A percentile compares a stretch with the other conserved stretches of the same genome.
Evolutionary conservation across 2,113 vertebrate species (phyloP).

Genomic region (Pterocles gutturalis): DNA sequence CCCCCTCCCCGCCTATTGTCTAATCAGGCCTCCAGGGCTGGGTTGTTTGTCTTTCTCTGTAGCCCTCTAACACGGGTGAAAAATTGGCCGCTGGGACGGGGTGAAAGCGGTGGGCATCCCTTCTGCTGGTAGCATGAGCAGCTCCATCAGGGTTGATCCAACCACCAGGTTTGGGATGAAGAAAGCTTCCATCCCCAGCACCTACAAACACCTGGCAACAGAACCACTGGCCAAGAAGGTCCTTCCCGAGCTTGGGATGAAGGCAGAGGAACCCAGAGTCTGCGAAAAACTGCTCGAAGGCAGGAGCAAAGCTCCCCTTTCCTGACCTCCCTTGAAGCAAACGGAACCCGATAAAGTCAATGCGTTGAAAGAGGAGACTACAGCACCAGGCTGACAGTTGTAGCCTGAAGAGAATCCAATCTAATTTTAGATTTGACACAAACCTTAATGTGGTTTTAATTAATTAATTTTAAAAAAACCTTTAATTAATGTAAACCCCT

Average conservation of each 20-base stretch:
- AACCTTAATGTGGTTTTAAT: conserved; percentile 14
- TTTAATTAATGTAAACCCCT: conserved; percentile 29
- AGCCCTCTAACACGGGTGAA: background rate
- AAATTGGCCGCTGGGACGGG: accelerated
- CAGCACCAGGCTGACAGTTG: conserved; percentile 24
- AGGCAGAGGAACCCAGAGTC: background rate
- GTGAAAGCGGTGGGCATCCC: background rate
- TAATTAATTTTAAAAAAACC: background rate
- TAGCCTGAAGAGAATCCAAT: conserved; percentile 27
- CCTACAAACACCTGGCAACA: accelerated
- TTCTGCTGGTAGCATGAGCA: background rate
- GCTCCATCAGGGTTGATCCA: background rate
- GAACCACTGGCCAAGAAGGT: accelerated
- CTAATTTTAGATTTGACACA: conserved; percentile 40
- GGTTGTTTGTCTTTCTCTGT: background rate
- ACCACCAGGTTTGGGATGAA: background rate
- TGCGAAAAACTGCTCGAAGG: background rate
- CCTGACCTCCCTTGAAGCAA: conserved; percentile 19
- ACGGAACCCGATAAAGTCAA: conserved; percentile 11
- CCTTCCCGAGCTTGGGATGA: background rate
- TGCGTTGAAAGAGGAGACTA: background rate
- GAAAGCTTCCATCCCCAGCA: background rate
- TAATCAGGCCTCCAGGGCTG: background rate
- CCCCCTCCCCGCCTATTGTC: background rate
- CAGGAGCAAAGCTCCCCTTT: background rate